A percentile compares a stretch with the other conserved stretches of the same genome.
phyloP scores from a whole-genome alignment of 2,113 vertebrate genomes.

The Scomber scombrus region DNA sequence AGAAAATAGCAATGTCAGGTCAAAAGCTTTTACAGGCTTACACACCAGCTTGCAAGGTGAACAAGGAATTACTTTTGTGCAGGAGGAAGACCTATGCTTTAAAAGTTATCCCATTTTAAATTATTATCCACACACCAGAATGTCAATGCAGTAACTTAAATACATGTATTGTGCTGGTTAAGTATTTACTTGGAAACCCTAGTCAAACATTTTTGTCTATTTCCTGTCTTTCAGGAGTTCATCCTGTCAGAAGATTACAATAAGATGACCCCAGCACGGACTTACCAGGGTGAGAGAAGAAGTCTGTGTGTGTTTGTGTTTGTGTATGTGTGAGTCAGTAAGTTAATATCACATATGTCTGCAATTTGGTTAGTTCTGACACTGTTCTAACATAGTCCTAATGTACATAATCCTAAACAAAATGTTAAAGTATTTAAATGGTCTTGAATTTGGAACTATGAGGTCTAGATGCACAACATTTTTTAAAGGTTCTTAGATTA shows the following conservation, averaged over 20 bases:
- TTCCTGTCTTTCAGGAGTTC: constrained; percentile 90
- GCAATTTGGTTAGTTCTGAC: not conserved
- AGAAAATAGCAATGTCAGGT: not conserved
- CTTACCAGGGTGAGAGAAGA: constrained; percentile 91
- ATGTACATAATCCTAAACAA: no score
- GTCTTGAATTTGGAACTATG: no score
- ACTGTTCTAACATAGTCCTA: not conserved
- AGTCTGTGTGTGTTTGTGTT: constrained; percentile 30
- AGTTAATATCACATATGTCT: not conserved
- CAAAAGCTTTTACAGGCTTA: not conserved
- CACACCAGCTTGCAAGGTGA: not conserved
- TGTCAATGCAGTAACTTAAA: not conserved
- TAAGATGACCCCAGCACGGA: constrained; percentile 93
- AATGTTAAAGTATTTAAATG: no score
- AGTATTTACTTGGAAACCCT: not conserved
- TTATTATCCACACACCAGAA: not conserved
- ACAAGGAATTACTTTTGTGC: not conserved
- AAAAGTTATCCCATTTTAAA: not conserved
- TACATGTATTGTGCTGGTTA: not conserved
- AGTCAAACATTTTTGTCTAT: constrained; percentile 6
- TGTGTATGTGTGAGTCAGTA: not conserved
- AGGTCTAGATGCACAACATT: no score
- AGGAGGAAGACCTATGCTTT: not conserved
- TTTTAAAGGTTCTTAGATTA: no score
- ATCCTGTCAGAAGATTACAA: constrained; percentile 98